Evolutionary conservation across 1,140 invertebrate genomes (phyloP).

Genomic region (Drosophila murphyi): DNA sequence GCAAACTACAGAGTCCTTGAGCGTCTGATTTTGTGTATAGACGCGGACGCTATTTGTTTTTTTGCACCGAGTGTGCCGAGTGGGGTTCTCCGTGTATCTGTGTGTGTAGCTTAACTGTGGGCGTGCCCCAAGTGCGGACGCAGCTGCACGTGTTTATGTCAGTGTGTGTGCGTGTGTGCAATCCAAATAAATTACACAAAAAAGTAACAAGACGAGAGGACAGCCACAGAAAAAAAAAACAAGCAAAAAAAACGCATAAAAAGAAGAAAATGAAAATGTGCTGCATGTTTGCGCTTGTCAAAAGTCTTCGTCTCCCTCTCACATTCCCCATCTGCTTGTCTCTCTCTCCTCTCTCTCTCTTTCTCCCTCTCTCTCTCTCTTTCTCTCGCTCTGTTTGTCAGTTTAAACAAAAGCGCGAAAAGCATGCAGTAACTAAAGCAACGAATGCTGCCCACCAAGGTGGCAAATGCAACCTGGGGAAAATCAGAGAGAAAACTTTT

Average conservation of each 20-base stretch:
- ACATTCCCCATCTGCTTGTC: neutral
- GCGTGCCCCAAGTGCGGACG: neutral
- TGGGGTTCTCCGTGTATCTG: conserved; percentile 4
- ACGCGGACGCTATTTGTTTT: conserved; percentile 79
- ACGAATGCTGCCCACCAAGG: conserved; percentile 16
- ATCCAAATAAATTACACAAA: conserved; percentile 63
- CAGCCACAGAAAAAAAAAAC: conserved; percentile 6
- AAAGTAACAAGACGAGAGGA: conserved; percentile 42
- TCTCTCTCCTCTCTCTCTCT: neutral
- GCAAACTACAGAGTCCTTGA: conserved; percentile 76
- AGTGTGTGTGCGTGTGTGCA: conserved; percentile 11
- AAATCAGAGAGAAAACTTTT: conserved; percentile 3
- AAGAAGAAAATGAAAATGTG: conserved; percentile 21
- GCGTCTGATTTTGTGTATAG: conserved; percentile 83
- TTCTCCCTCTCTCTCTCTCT: neutral
- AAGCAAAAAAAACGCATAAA: neutral
- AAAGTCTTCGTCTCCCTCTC: neutral
- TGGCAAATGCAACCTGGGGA: conserved; percentile 14
- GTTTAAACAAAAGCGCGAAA: conserved; percentile 69
- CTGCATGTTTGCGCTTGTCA: conserved; percentile 14
- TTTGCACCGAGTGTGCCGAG: conserved; percentile 58
- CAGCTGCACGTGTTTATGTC: neutral
- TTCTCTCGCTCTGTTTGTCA: conserved; percentile 31
- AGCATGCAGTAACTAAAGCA: conserved; percentile 30
- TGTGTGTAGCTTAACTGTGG: neutral